Percentiles rank a stretch among this genome's conserved stretches.
These are phyloP conservation scores for Sakesphorus luctuosus DNA, from an alignment of 2,113 vertebrate genomes.

Conservation along the genomic window DNA sequence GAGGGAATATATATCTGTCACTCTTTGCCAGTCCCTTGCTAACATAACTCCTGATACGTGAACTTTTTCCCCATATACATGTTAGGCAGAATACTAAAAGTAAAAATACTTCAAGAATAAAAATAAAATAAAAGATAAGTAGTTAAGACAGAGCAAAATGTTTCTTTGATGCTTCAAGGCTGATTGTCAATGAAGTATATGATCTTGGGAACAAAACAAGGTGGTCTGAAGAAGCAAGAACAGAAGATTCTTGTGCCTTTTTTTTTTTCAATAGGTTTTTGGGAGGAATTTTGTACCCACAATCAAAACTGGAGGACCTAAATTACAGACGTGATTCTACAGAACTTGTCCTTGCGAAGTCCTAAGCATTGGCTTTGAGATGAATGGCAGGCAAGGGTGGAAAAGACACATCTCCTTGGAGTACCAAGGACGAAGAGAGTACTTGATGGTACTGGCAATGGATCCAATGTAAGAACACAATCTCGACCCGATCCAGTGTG, in stretches of 20 bases:
- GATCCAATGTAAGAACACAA: not conserved
- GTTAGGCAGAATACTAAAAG: not conserved
- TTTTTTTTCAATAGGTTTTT: not conserved
- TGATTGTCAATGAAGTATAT: not conserved
- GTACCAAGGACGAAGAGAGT: not conserved
- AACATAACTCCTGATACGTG: not conserved
- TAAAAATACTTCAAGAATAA: not conserved
- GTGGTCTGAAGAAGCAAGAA: not conserved
- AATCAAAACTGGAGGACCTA: not conserved
- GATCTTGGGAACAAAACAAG: not conserved
- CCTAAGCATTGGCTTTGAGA: not conserved
- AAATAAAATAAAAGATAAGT: not conserved
- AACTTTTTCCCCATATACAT: not conserved
- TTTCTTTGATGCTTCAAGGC: not conserved
- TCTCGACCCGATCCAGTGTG: not conserved
- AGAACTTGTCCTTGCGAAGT: not conserved
- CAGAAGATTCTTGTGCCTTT: not conserved
- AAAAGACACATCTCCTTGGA: not conserved
- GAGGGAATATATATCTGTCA: not conserved
- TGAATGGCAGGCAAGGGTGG: not conserved
- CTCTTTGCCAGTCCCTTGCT: not conserved
- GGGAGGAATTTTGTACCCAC: constrained; percentile 1
- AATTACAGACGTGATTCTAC: not conserved
- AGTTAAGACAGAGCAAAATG: not conserved
- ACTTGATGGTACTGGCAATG: not conserved